These are phyloP conservation scores for Linnaemya tessellans DNA, from an alignment of 2,888 invertebrate species.

Conservation along the genomic window DNA sequence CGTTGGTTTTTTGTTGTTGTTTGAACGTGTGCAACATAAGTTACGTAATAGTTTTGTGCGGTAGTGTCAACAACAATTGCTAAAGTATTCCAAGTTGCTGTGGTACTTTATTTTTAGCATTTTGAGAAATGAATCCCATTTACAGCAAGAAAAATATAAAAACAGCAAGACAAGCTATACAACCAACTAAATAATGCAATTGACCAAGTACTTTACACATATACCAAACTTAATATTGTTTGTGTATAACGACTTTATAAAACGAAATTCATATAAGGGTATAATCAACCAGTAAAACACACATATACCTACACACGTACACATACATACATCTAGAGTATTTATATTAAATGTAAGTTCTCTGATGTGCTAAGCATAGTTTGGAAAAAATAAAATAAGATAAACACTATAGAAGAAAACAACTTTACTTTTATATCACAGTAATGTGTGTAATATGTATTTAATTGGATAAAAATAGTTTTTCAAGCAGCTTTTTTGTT, in stretches of 20 bases:
- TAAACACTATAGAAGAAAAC: neutral
- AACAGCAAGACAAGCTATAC: neutral
- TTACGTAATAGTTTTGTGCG: constrained; percentile 54
- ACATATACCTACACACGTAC: too few species aligned
- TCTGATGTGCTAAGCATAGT: neutral
- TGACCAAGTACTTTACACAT: constrained; percentile 16
- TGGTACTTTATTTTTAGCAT: constrained; percentile 45
- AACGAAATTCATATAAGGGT: neutral
- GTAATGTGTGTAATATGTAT: too few species aligned
- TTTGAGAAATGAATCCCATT: constrained; percentile 51
- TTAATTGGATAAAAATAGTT: too few species aligned
- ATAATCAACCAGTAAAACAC: constrained; percentile 10
- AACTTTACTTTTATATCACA: neutral
- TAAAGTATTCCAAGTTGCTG: constrained; percentile 49
- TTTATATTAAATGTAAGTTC: neutral
- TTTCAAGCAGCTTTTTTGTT: too few species aligned
- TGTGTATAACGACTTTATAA: constrained; percentile 9
- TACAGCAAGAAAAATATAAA: constrained; percentile 13
- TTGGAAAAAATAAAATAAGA: neutral
- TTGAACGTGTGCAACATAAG: constrained; percentile 54
- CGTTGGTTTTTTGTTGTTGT: neutral
- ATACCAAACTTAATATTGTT: neutral
- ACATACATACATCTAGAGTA: too few species aligned
- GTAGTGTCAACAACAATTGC: constrained; percentile 59
- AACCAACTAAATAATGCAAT: constrained; percentile 21